phyloP scores from a whole-genome alignment of 2,797 vertebrate species.

The Coreius guichenoti region DNA sequence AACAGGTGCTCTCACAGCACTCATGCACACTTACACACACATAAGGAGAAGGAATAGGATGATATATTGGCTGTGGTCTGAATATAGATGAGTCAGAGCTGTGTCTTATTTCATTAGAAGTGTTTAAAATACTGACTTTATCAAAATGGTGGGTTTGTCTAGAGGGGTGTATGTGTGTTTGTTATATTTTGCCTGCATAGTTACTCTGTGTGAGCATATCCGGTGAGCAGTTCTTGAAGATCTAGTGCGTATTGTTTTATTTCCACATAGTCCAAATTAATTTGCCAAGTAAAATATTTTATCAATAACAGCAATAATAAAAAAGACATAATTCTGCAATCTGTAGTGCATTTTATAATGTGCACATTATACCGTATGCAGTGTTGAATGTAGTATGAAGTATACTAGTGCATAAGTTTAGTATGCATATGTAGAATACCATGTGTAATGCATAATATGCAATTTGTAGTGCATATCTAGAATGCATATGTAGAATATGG shows the following conservation, averaged over 20 bases:
- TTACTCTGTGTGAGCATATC: too few species aligned
- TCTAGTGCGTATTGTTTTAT: neutral
- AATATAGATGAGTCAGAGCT: conserved; percentile 35
- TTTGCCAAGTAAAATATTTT: neutral
- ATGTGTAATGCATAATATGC: neutral
- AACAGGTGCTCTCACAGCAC: conserved; percentile 82
- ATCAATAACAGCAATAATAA: neutral
- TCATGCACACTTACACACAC: conserved; percentile 10
- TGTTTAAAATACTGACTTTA: conserved; percentile 14
- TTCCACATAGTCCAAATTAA: neutral
- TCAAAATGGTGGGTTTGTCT: neutral
- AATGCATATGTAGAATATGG: neutral
- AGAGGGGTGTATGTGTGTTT: neutral
- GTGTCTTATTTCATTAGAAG: conserved; percentile 14
- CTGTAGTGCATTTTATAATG: neutral
- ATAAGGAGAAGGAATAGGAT: neutral
- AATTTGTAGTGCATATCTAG: neutral
- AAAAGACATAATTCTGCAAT: neutral
- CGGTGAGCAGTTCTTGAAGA: neutral
- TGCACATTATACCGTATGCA: neutral
- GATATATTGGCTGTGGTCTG: conserved; percentile 3
- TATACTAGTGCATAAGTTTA: neutral
- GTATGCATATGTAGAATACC: too few species aligned
- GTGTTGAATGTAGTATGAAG: neutral
- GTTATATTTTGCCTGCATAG: neutral